Percentiles rank a stretch among this genome's conserved stretches.
phyloP scores from a whole-genome alignment of 2,888 invertebrate species.

The Micropterix aruncella region DNA sequence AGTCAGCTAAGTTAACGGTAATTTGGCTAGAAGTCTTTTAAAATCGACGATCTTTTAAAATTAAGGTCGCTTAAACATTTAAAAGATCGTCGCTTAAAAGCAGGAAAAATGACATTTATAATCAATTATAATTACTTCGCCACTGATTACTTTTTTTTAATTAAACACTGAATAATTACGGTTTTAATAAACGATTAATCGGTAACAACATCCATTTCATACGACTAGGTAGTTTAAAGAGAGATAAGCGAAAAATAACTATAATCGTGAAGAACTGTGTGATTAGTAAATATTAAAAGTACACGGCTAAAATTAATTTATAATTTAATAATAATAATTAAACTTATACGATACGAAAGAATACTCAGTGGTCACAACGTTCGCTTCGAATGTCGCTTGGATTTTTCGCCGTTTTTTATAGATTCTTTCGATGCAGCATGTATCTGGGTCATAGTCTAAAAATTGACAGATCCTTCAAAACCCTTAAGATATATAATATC shows the following conservation, averaged over 20 bases:
- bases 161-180: slow-evolving; percentile 4
- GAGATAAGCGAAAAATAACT: background rate
- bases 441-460: no score
- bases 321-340: background rate
- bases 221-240: slow-evolving; percentile 9
- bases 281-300: background rate
- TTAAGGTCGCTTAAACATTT: slow-evolving; percentile 3
- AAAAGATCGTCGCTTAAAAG: slow-evolving; percentile 4
- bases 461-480: no score
- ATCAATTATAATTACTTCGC: slow-evolving; percentile 9
- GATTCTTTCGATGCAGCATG: no score
- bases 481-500: no score
- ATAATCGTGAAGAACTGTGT: background rate
- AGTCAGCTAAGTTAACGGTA: slow-evolving; percentile 13
- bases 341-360: background rate
- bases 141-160: slow-evolving; percentile 4
- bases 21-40: slow-evolving; percentile 10
- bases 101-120: slow-evolving; percentile 7
- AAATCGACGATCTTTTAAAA: slow-evolving; percentile 12
- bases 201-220: slow-evolving; percentile 12
- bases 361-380: no score
- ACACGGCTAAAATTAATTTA: background rate
- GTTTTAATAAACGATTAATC: slow-evolving; percentile 8
- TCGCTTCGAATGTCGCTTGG: no score
- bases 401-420: no score